These are phyloP conservation scores for Clarias gariepinus DNA, from an alignment of 2,113 vertebrate genomes.

Conservation along the genomic window DNA sequence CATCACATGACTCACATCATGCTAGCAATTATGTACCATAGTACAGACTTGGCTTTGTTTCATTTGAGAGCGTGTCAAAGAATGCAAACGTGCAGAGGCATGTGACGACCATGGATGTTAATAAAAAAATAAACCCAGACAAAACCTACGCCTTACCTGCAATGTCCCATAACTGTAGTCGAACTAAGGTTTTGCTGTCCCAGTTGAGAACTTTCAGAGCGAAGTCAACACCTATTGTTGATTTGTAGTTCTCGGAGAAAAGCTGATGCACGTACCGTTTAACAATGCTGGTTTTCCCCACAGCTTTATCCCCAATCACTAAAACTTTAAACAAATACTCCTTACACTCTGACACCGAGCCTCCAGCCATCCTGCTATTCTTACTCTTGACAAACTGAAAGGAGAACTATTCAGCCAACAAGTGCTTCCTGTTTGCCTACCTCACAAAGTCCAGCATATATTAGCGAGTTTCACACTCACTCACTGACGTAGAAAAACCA, in stretches of 20 bases:
- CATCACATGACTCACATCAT: constrained; percentile 73
- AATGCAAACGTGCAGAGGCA: neutral
- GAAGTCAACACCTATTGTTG: constrained; percentile 97
- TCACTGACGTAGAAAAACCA: too few relatives aligned
- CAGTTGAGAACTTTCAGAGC: constrained; percentile 94
- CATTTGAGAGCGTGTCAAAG: neutral
- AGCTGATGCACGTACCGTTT: constrained; percentile 97
- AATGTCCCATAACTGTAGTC: constrained; percentile 97
- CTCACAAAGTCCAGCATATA: constrained; percentile 39
- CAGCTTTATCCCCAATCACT: constrained; percentile 94
- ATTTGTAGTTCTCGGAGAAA: constrained; percentile 97
- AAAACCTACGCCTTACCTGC: constrained; percentile 77
- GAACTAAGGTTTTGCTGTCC: constrained; percentile 90
- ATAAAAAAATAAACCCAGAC: neutral
- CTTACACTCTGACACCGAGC: constrained; percentile 78
- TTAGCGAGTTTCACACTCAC: neutral
- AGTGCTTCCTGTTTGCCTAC: constrained; percentile 53
- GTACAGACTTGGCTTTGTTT: constrained; percentile 7
- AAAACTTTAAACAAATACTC: constrained; percentile 96
- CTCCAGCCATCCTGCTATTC: constrained; percentile 65
- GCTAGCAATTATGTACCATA: constrained; percentile 60
- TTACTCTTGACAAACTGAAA: constrained; percentile 6
- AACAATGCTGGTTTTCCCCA: constrained; percentile 98
- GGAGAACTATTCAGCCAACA: constrained; percentile 30
- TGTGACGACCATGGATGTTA: neutral